Base-by-base conservation (phyloP, 2,113 vertebrate species). In the Mastomys natalensis region DNA sequence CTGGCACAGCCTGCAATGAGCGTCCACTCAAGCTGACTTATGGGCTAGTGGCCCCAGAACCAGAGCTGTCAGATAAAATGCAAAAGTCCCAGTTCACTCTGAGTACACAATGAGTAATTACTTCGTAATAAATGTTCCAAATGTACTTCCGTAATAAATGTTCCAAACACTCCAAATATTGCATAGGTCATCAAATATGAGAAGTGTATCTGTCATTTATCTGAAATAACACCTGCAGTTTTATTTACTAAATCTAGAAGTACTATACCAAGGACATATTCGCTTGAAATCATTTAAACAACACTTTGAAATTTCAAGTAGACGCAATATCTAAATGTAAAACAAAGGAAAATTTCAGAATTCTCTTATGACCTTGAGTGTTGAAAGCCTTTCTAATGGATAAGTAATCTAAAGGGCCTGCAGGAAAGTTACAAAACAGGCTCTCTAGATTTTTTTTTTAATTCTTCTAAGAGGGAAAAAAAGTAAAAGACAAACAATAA, bases 231-330 rank as follows among this genome's bases (percentile, higher is more conserved):
- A 95, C 45, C 40, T 84, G 22, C 66, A 77, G 86, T 92, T 96
- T 80, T 87, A 84, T 90, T 94, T 97, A 12, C 26, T 62, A 70
- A 76, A 89, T 73, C 26, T 76, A 80, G 4, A 17, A 87, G 43
- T 16, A 12, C 45, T 90, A 53, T 6, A 19, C 62, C 62, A 95
- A 94, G 68, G 48, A 94, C 31, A 77, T 87, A 48, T 89, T 95
- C 93, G 29, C 37, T 86, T 89, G 48, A 93, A 91, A 89, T 78
- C 8, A 10, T 53, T 89, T 89, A 29, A 95, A 93, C 70, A 8
- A 58, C 7, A 94, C 24, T 53, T 53, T 95, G 45, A 91, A 94
- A 93, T 93, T 95, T 89, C 87, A 97, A 96, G 76, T 91, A 94
- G 45, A 77, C 90, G 85, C 66, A 77, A 37, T 81, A 89, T 77